Evolutionary conservation across 92 coral and sea anemone species (phyloP), one percentile per base, ranked within the genome.

Genomic region (Epizoanthus rinbou): DNA sequence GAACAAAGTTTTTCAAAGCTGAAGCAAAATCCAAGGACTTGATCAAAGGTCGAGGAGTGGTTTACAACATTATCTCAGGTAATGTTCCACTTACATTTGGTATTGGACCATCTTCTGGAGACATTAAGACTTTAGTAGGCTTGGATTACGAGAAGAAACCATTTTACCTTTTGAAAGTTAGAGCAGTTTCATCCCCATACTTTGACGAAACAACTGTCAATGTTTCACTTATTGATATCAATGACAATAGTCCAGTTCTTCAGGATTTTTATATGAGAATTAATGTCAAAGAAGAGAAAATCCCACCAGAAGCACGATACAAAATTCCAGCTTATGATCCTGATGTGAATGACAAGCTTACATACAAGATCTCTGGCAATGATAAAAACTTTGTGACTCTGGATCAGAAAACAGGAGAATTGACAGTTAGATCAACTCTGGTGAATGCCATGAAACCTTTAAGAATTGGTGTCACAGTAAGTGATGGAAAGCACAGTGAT

Each of bases 261-360:
- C 89, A 90, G 79, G 75, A 90, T 69, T 96, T 96, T 65, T 90
- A 81, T 19, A 94, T 96, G 93, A 91, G 91, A 19, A 94, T 96
- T 7, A 96, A 96, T 45, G 93, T 92, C n/a, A 75, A 57, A 50
- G 91, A 90, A 35, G 94, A 86, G 1, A 82, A 68, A 28, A 90
- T 93, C 6, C 98, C 98, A 0, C 86, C 88, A 4, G 92, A 86
- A 31, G 90, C 95, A 7, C 87, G 69, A 39, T 90, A 86, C 64
- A 86, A 60, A 76, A 96, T 96, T 59, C 99, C 99, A 3, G 99
- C 99, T 0, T 94, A 88, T 64, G 99, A 96, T 66, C 99, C 99
- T 6, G 99, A 96, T 70, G 91, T 88, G 14, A 82, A 92, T 56
- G 98, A 91, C 39, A 80, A 16, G 66, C 91, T 96, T 45, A 59